Evolutionary conservation across 2,888 invertebrate genomes (phyloP), one percentile per base, ranked within the genome.

Genomic region (Xylota sylvarum): DNA sequence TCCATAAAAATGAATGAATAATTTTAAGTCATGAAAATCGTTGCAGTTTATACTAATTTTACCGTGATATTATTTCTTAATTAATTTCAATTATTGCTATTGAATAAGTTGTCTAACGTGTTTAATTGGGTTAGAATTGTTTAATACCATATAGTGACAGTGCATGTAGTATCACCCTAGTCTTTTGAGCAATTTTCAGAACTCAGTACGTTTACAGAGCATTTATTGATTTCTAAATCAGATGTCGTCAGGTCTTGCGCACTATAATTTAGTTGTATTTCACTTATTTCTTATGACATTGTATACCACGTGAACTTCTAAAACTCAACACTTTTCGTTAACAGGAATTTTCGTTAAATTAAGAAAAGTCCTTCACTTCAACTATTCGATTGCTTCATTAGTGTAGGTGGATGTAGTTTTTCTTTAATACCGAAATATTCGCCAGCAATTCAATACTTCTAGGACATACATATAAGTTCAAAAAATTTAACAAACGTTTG

Each of bases 161-260:
- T 65, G n/a, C n/a, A n/a, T n/a, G 50, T 65, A 23, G 10, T 32
- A 37, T 5, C 10, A 1, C 14, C 35, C n/a, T 30, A 7, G n/a
- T 9, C 19, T 19, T 55, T 35, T 9, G 10, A 37, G 23, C 4
- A 17, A 23, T n/a, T 43, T 60, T 9, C n/a, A 19, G 9, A 7
- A 43, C 43, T 60, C 43, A 43, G 40, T 27, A n/a, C n/a, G 14
- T 23, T 50, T 1, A 17, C 7, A 9, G 9, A 12, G 37, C 23
- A 17, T 43, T n/a, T 69, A 69, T 78, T 32, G 78, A 69, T 78
- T 78, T 58, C 23, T 52, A n/a, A 50, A 72, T 48, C 37, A 55
- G 62, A 37, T 72, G 37, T 64, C 79, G 84, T 73, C 46, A 73
- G 9, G 73, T 64, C 84, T 9, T 74, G 84, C 84, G 84, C 80